phyloP scores from a whole-genome alignment of 2,888 invertebrate genomes.

The Tetramorium bicarinatum region DNA sequence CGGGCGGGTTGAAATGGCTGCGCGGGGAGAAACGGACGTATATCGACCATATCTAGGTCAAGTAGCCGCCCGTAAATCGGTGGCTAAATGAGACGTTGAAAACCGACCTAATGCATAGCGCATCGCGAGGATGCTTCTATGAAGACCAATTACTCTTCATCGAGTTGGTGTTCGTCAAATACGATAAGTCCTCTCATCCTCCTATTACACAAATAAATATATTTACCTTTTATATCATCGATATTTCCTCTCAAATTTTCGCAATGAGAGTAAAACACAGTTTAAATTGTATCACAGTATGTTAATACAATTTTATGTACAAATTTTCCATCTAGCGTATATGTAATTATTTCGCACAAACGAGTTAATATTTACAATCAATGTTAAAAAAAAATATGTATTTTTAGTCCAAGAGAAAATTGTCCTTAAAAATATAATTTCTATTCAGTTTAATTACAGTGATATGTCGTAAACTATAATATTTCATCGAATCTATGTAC shows the following conservation, averaged over 20 bases:
- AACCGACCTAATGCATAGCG: conserved; percentile 77
- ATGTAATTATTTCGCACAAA: neutral
- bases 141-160: conserved; percentile 64
- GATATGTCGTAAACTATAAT: neutral
- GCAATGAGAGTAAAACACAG: neutral
- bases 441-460: neutral
- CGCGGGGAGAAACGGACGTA: conserved; percentile 64
- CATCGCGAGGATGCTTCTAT: conserved; percentile 37
- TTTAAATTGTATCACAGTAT: neutral
- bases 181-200: neutral
- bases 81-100: conserved; percentile 80
- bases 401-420: neutral
- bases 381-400: neutral
- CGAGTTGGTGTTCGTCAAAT: conserved; percentile 30
- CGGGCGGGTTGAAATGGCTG: conserved; percentile 40
- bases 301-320: neutral
- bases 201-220: neutral
- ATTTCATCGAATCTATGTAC: neutral
- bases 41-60: conserved; percentile 78
- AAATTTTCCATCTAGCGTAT: neutral
- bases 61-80: conserved; percentile 78
- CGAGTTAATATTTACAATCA: neutral
- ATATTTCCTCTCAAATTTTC: conserved; percentile 11
- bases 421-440: neutral
- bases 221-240: conserved; percentile 17